These are phyloP conservation scores for Anguilla anguilla DNA, from an alignment of 2,797 vertebrate species.

Conservation along the genomic window DNA sequence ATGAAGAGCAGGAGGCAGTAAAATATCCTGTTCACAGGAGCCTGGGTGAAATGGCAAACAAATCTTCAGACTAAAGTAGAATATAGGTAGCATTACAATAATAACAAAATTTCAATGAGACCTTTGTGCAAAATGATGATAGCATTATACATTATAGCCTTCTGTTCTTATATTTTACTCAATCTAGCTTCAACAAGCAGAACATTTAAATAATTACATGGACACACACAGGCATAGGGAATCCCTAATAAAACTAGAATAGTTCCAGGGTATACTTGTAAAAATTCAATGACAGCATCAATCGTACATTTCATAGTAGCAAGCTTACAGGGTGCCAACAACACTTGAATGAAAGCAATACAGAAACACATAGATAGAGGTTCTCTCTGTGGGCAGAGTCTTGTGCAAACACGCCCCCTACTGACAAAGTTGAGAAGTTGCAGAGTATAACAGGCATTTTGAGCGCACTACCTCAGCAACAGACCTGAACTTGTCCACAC, in stretches of 20 bases:
- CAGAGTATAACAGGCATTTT: neutral
- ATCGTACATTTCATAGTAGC: too few relatives aligned
- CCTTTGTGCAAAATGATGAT: too few relatives aligned
- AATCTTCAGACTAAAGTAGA: neutral
- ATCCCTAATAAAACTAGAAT: too few relatives aligned
- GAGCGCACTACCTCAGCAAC: neutral
- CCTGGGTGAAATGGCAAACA: neutral
- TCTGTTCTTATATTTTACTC: too few relatives aligned
- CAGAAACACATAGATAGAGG: neutral
- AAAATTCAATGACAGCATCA: too few relatives aligned
- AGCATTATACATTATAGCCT: too few relatives aligned
- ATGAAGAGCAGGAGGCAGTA: neutral
- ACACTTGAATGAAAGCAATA: neutral
- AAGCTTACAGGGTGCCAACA: neutral
- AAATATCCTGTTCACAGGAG: neutral
- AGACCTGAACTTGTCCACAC: neutral
- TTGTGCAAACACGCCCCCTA: conserved; percentile 59
- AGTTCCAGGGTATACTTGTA: too few relatives aligned
- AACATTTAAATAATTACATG: too few relatives aligned
- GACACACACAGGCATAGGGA: too few relatives aligned
- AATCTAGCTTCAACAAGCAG: too few relatives aligned
- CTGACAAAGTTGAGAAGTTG: conserved; percentile 39
- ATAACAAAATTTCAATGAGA: too few relatives aligned
- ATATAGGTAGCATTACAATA: neutral
- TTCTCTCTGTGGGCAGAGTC: neutral